Evolutionary conservation across 2,888 invertebrate genomes (phyloP).

Genomic region (Spilarctia lutea): DNA sequence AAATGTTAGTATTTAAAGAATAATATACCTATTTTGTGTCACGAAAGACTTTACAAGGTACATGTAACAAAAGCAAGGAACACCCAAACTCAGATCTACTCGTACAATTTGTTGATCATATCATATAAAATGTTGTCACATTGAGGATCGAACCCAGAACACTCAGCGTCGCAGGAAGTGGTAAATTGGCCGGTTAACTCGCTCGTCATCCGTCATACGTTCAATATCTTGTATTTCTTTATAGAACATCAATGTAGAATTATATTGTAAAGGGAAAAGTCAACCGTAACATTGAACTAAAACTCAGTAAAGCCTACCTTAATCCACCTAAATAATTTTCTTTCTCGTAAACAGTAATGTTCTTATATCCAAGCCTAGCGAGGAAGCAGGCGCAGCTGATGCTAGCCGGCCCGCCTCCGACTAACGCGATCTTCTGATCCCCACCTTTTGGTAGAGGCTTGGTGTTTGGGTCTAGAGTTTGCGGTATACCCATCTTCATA

Average conservation of each 20-base stretch:
- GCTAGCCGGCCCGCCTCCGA: slow-evolving; percentile 99
- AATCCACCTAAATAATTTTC: slow-evolving; percentile 95
- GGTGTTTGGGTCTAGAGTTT: slow-evolving; percentile 92
- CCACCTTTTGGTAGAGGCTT: slow-evolving; percentile 86
- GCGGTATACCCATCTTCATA: slow-evolving; percentile 96
- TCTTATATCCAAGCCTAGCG: slow-evolving; percentile 95
- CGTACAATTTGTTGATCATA: too few relatives aligned
- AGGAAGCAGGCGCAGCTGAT: slow-evolving; percentile 98
- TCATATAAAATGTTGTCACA: too few relatives aligned
- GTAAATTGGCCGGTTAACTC: too few relatives aligned
- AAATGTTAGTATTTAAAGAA: too few relatives aligned
- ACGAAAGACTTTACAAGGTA: too few relatives aligned
- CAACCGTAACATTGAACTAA: neutral
- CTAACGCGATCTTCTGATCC: slow-evolving; percentile 91
- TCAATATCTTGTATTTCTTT: too few relatives aligned
- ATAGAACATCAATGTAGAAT: neutral
- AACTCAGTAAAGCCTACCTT: slow-evolving; percentile 84
- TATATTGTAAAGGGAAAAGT: neutral
- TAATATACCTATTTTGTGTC: too few relatives aligned
- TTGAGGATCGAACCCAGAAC: too few relatives aligned
- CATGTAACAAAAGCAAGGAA: too few relatives aligned
- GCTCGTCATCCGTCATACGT: too few relatives aligned
- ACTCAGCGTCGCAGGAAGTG: too few relatives aligned
- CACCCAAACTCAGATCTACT: too few relatives aligned
- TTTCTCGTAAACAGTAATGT: slow-evolving; percentile 97